Conservation (phyloP, 2,113 vertebrate species). For the Anguilla rostrata region DNA sequence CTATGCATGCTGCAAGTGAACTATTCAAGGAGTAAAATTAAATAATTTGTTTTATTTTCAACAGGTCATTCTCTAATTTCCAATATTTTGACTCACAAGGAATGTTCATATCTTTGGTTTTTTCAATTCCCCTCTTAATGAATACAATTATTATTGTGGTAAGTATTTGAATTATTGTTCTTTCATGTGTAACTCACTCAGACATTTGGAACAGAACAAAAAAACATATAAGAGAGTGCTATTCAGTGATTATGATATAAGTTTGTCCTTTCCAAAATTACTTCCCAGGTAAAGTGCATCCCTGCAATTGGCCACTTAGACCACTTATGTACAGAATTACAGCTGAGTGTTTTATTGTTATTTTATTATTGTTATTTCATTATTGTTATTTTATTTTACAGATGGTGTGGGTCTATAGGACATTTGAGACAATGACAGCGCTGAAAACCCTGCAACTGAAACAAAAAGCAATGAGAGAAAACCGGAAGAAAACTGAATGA, state of each 20-base stretch:
- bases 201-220: neutral
- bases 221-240: neutral
- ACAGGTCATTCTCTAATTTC: conserved; percentile 85
- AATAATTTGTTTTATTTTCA: neutral
- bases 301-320: neutral
- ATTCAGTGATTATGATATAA: neutral
- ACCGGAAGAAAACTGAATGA: conserved; percentile 69
- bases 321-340: neutral
- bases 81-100: conserved; percentile 96
- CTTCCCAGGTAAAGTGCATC: too few relatives aligned
- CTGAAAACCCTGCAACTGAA: conserved; percentile 80
- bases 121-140: conserved; percentile 82
- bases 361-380: neutral
- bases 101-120: conserved; percentile 94
- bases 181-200: neutral
- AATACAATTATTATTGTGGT: conserved; percentile 93
- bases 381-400: conserved; percentile 50
- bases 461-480: conserved; percentile 64
- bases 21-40: too few relatives aligned
- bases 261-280: neutral
- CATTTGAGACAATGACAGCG: conserved; percentile 85
- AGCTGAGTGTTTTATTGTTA: neutral
- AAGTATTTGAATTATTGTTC: conserved; percentile 43
- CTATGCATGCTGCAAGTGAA: too few relatives aligned
- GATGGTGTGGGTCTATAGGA: conserved; percentile 85